phyloP scores from a whole-genome alignment of 1,140 invertebrate species.

The Zaprionus taronus region DNA sequence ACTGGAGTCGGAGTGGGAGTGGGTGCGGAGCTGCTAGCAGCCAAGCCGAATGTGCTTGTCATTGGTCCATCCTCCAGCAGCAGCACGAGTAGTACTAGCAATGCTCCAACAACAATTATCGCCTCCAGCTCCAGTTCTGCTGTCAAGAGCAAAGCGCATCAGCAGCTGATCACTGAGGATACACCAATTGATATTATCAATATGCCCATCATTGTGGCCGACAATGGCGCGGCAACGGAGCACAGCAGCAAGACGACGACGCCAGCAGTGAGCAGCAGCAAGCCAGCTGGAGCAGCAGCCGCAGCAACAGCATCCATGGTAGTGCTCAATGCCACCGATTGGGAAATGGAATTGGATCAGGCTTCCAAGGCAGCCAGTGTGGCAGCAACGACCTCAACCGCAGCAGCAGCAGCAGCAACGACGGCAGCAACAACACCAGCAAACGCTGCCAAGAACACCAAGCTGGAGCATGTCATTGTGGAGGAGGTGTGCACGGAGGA shows the following conservation, averaged over 20 bases:
- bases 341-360: slow-evolving; percentile 87
- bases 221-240: slow-evolving; percentile 49
- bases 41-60: slow-evolving; percentile 66
- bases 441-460: slow-evolving; percentile 44
- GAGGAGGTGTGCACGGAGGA: slow-evolving; percentile 54
- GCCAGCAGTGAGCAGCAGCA: slow-evolving; percentile 15
- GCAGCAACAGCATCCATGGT: slow-evolving; percentile 35
- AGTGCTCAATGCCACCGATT: slow-evolving; percentile 85
- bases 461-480: slow-evolving; percentile 70
- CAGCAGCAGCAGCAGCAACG: neutral
- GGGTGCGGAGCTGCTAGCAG: slow-evolving; percentile 27
- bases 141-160: slow-evolving; percentile 59
- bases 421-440: slow-evolving; percentile 20
- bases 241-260: slow-evolving; percentile 34
- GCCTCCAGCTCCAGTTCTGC: slow-evolving; percentile 11
- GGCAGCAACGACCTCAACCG: slow-evolving; percentile 40
- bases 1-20: neutral
- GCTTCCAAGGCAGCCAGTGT: slow-evolving; percentile 81
- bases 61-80: slow-evolving; percentile 55
- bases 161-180: slow-evolving; percentile 85
- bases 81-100: neutral
- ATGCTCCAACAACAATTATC: slow-evolving; percentile 21
- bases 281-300: slow-evolving; percentile 6
- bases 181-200: slow-evolving; percentile 85
- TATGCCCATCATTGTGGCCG: slow-evolving; percentile 81